Evolutionary conservation across 1,140 invertebrate species (phyloP).

Genomic region (Lordiphosa mommai): DNA sequence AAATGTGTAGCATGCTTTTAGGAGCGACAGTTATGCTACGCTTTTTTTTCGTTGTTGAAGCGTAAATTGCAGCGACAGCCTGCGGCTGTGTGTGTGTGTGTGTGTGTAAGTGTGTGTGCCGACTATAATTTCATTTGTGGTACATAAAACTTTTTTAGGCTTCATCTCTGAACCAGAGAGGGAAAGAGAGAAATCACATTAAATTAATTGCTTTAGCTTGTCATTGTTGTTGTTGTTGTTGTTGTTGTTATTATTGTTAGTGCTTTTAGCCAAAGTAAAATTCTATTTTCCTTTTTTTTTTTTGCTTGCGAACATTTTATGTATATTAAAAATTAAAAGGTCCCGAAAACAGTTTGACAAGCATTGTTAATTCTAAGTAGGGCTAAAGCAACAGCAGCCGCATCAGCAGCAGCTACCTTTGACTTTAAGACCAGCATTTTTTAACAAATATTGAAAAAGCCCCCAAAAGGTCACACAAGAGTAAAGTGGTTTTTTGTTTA

Average conservation of each 20-base stretch:
- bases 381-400: constrained; percentile 7
- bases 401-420: constrained; percentile 36
- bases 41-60: constrained; percentile 34
- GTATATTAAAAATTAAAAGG: constrained; percentile 39
- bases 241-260: constrained; percentile 61
- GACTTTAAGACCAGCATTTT: constrained; percentile 19
- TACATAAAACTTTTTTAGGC: constrained; percentile 70
- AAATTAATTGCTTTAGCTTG: constrained; percentile 78
- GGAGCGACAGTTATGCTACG: constrained; percentile 40
- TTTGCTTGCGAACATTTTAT: constrained; percentile 1
- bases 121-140: constrained; percentile 76
- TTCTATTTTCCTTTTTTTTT: constrained; percentile 4
- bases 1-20: constrained; percentile 65
- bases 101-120: constrained; percentile 23
- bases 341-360: constrained; percentile 17
- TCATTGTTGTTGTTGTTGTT: constrained; percentile 53
- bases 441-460: constrained; percentile 8
- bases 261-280: constrained; percentile 66
- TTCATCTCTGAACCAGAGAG: constrained; percentile 50
- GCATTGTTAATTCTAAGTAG: constrained; percentile 2
- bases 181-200: constrained; percentile 57
- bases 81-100: constrained; percentile 29
- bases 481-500: too few relatives aligned
- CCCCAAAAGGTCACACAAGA: neutral
- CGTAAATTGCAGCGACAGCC: constrained; percentile 70